Conservation (phyloP, 2,113 vertebrate genomes). For the Cacatua alba region DNA sequence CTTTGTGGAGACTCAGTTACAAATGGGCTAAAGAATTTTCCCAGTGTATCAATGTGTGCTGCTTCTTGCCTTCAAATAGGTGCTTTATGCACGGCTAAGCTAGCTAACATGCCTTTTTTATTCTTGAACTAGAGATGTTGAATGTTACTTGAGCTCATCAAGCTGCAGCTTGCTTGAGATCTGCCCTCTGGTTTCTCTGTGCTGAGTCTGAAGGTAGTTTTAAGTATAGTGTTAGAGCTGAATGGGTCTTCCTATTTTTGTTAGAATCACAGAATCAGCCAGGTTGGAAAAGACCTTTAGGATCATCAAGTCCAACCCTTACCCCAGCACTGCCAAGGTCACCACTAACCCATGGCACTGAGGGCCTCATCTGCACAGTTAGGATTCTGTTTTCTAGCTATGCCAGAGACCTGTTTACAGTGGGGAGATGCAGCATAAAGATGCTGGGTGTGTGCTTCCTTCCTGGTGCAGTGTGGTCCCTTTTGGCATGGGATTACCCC, state of each 20-base stretch:
- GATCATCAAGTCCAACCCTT: not conserved
- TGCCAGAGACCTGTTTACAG: not conserved
- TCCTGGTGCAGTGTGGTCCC: not conserved
- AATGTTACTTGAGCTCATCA: not conserved
- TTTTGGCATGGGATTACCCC: rapidly evolving
- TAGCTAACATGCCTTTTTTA: not conserved
- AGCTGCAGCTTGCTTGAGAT: not conserved
- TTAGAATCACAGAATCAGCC: not conserved
- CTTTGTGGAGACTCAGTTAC: not conserved
- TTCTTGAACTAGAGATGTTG: not conserved
- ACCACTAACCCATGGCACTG: not conserved
- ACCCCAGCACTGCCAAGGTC: not conserved
- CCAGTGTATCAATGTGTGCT: not conserved
- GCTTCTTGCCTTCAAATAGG: not conserved
- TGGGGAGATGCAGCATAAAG: rapidly evolving
- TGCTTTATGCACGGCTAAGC: not conserved
- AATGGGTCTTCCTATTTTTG: not conserved
- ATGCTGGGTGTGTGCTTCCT: rapidly evolving
- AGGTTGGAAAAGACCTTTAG: not conserved
- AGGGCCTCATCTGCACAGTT: not conserved
- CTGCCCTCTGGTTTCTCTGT: not conserved
- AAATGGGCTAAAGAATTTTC: not conserved
- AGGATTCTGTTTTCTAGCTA: not conserved
- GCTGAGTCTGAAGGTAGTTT: not conserved
- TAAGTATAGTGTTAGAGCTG: not conserved